Percentiles rank a stretch among this genome's conserved stretches.
Evolutionary conservation across 2,113 vertebrate species (phyloP).

Genomic region (Lepisosteus osseus): DNA sequence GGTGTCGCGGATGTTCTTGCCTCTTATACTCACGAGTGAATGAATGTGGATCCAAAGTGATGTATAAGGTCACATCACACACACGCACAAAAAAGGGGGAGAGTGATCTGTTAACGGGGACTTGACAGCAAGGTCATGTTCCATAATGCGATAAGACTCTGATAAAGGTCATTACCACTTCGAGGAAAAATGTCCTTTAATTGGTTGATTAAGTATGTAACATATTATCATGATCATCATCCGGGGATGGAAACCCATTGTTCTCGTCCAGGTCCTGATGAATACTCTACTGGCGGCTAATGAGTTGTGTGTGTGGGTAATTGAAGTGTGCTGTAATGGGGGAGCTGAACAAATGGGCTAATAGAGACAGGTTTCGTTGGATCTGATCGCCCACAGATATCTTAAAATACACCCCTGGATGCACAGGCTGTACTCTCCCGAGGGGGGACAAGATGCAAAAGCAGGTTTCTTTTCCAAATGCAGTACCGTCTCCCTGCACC

Average conservation of each 20-base stretch:
- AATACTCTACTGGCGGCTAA: slow-evolving; percentile 30
- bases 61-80: no score
- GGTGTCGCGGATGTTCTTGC: not conserved
- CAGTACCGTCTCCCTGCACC: no score
- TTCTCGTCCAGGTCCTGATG: not conserved
- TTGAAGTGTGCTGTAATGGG: slow-evolving; percentile 36
- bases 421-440: no score
- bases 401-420: no score
- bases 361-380: slow-evolving; percentile 27
- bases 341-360: slow-evolving; percentile 26
- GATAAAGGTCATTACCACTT: slow-evolving; percentile 49
- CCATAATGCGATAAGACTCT: slow-evolving; percentile 56
- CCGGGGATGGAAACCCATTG: slow-evolving; percentile 17
- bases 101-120: slow-evolving; percentile 42
- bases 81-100: slow-evolving; percentile 38
- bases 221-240: slow-evolving; percentile 27
- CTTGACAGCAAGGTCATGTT: slow-evolving; percentile 40
- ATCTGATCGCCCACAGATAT: no score
- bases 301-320: slow-evolving; percentile 38
- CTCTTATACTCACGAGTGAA: slow-evolving; percentile 36
- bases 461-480: no score
- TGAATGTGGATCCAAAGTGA: slow-evolving; percentile 64
- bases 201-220: slow-evolving; percentile 18
- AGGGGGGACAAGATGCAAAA: no score
- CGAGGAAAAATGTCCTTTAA: slow-evolving; percentile 38